Conservation (phyloP, 2,888 invertebrate genomes). For the Cotesia congregata region DNA sequence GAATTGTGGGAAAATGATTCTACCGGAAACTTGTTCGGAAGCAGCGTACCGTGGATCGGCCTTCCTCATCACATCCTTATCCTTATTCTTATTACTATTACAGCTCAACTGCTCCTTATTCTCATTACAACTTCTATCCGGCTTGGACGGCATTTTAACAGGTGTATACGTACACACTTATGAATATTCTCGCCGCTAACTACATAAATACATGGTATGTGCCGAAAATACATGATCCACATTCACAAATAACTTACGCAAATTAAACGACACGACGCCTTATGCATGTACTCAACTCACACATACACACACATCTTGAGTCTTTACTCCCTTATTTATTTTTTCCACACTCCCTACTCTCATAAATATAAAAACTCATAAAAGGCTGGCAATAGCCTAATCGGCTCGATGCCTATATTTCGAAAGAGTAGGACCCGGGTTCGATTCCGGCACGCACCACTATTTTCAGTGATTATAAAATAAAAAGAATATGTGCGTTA, state of each 20-base stretch:
- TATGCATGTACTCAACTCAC: background rate
- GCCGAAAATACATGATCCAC: background rate
- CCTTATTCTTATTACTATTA: conserved; percentile 51
- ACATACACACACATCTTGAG: background rate
- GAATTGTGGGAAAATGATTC: conserved; percentile 53
- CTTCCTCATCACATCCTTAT: conserved; percentile 21
- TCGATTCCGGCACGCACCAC: no score
- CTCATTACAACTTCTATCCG: conserved; percentile 22
- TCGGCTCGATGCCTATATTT: no score
- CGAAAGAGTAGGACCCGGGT: no score
- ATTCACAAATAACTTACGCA: conserved; percentile 13
- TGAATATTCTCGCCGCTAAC: background rate
- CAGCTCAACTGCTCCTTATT: conserved; percentile 39
- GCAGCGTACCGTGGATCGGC: conserved; percentile 53
- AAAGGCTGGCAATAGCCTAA: no score
- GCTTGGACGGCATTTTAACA: conserved; percentile 5
- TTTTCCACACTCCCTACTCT: background rate
- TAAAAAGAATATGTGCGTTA: no score
- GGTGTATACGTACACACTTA: background rate
- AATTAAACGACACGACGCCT: background rate
- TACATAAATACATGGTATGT: background rate
- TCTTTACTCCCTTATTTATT: background rate
- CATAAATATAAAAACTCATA: background rate
- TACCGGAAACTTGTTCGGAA: conserved; percentile 55
- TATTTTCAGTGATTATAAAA: no score